Base-by-base conservation (phyloP, 53 echinoderm and acorn worm species). In the Echinarachnius parma region DNA sequence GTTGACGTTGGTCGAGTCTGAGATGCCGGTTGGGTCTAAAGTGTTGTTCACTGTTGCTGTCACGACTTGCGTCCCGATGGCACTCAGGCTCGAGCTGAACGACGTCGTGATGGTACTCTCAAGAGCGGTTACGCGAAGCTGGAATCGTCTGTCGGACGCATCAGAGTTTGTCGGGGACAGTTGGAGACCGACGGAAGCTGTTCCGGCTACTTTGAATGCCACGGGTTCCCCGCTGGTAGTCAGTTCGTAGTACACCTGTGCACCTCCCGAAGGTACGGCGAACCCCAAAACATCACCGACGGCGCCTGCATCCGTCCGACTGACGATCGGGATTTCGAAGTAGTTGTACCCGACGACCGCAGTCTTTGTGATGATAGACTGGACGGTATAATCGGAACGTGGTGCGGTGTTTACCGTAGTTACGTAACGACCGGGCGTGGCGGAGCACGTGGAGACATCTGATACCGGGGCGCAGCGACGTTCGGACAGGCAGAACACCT, bases 291-390 rank as follows among this genome's bases (percentile, higher is more conserved):
- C 32, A 30, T 67, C 67, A 0, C 67, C 67, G 50, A 67, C 49
- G n/a, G 48, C 19, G 10, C 31, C 67, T 7, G 23, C 14, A 1
- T 20, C 48, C 1, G 48, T 49, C 16, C 67, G 48, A 21, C 29
- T 32, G 5, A 50, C 48, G 31, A 49, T 5, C 9, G 48, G 48
- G 2, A 67, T 48, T 22, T 67, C 67, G 50, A 67, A 67, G 50
- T 48, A 67, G 67, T 67, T 67, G 32, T 67, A 49, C 31, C 67
- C 67, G n/a, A 31, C 5, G 33, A 21, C 13, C 19, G 67, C 67
- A 29, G 50, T 49, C 48, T 28, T 7, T 14, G 48, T 2, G n/a
- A 48, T 48, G 67, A 67, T 48, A 10, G 48, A 32, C 31, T 28
- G 48, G 50, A 67, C 50, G 7, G 5, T 67, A 32, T 67, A 67